Base-by-base conservation (phyloP, 1,140 invertebrate species). In the Pseudomyrmex dendroicus region DNA sequence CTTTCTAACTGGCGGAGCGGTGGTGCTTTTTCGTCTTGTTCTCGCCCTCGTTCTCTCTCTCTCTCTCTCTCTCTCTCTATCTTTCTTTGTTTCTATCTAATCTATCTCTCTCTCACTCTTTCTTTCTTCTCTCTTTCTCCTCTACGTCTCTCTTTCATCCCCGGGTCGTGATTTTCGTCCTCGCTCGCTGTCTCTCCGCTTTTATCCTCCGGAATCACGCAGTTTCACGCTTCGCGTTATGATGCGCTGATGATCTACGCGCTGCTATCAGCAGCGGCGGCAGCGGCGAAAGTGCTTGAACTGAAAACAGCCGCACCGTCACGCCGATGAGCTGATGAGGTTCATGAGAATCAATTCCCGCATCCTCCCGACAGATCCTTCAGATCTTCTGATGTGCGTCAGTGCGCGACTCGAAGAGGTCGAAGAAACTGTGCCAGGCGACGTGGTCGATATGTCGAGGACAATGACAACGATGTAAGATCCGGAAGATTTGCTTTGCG, bases 1-100 rank as follows among this genome's bases (percentile, higher is more conserved):
- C 66, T 64, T 83, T 44, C 82, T 10, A 66, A 57, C 52, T 50
- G 22, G n/a, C 12, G 64, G 73, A 35, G 5, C 66, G 66, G 44
- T 44, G 50, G 5, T 57, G 54, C 25, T 48, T 70, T 57, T 15
- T 70, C 64, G 52, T 68, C 44, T 35, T 48, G 63, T 68, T 35
- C 35, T 35, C 35, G 74, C 61, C 61, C 25, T 64, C 73, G 25
- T 9, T 9, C 35, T 54, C 88, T 76, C 83, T 89, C 89, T 86
- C 64, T 86, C 80, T 78, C 66, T 86, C 82, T 17, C 83, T 86
- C 83, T 85, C 84, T 87, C 84, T 87, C 78, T 82, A 25, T 82
- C 82, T 80, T 84, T 84, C 72, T 74, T 50, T 73, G 50, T 44
- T 67, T 80, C 66, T 73, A 70, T 67, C 66, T 1, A 20, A 20